phyloP scores from a whole-genome alignment of 2,888 invertebrate species.

The Patella ulyssiponensis region DNA sequence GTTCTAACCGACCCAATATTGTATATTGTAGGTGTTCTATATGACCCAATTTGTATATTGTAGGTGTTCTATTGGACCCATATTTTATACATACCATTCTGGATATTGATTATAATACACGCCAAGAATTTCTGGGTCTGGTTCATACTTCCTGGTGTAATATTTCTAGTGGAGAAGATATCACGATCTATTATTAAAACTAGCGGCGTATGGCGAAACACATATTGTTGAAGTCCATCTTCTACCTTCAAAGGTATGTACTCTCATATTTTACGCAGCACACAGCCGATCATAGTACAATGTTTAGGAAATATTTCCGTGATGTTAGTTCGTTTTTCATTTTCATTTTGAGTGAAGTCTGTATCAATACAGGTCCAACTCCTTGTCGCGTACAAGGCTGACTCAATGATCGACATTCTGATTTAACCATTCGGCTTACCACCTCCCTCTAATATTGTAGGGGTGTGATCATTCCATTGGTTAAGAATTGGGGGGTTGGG shows the following conservation, averaged over 20 bases:
- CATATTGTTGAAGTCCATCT: conserved; percentile 91
- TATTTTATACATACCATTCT: conserved; percentile 87
- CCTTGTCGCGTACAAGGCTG: no score
- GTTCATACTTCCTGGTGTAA: conserved; percentile 86
- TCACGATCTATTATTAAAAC: conserved; percentile 44
- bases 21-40: no score
- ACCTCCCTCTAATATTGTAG: no score
- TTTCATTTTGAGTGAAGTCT: no score
- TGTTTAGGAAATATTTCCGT: conserved; percentile 1
- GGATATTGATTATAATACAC: conserved; percentile 87
- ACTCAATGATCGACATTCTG: no score
- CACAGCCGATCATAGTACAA: background rate
- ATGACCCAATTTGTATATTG: background rate
- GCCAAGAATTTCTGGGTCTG: conserved; percentile 96
- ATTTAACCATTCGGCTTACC: no score
- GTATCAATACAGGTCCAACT: no score
- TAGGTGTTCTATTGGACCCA: conserved; percentile 96
- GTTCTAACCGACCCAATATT: no score
- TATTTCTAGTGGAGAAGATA: conserved; percentile 85
- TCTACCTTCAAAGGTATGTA: conserved; percentile 85
- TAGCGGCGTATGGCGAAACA: conserved; percentile 79
- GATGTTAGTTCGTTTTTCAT: conserved; percentile 73
- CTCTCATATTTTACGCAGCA: background rate
- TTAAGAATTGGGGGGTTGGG: no score
- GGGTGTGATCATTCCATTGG: no score